phyloP scores from a whole-genome alignment of 2,113 vertebrate genomes.

The Amblyornis subalaris region DNA sequence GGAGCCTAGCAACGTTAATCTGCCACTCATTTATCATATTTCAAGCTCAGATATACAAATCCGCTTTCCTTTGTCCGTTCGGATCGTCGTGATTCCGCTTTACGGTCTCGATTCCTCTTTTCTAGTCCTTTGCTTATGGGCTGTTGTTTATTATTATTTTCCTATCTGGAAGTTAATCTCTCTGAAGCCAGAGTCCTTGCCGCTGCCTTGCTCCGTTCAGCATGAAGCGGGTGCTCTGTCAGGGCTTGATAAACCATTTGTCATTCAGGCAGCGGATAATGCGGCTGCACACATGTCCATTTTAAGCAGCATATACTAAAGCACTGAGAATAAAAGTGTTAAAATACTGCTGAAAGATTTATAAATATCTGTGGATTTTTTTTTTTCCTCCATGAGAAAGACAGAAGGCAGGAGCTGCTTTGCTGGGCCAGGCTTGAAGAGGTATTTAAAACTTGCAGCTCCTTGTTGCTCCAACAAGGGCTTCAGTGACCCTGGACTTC shows the following conservation, averaged over 20 bases:
- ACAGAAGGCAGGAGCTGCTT: neutral
- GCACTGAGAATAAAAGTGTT: constrained; percentile 41
- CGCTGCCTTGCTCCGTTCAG: neutral
- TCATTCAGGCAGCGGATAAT: constrained; percentile 50
- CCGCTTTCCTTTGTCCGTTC: constrained; percentile 19
- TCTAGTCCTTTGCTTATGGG: constrained; percentile 2
- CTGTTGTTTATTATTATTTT: constrained; percentile 59
- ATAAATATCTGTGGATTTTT: neutral
- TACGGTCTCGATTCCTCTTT: constrained; percentile 15
- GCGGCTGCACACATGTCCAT: constrained; percentile 32
- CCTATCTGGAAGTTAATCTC: constrained; percentile 60
- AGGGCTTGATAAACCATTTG: constrained; percentile 56
- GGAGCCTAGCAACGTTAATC: constrained; percentile 52
- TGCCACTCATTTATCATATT: constrained; percentile 52
- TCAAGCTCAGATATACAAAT: constrained; percentile 45
- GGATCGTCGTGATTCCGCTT: constrained; percentile 13
- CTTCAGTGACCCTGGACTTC: neutral
- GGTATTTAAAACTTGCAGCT: neutral
- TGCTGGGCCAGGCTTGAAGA: neutral
- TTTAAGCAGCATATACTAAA: constrained; percentile 20
- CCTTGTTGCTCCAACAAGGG: neutral
- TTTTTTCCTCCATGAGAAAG: neutral
- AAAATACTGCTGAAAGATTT: constrained; percentile 32
- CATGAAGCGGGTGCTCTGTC: constrained; percentile 30
- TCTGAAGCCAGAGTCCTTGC: constrained; percentile 55